Conservation (phyloP, 2,113 vertebrate species). For the Thinocorus orbignyianus region DNA sequence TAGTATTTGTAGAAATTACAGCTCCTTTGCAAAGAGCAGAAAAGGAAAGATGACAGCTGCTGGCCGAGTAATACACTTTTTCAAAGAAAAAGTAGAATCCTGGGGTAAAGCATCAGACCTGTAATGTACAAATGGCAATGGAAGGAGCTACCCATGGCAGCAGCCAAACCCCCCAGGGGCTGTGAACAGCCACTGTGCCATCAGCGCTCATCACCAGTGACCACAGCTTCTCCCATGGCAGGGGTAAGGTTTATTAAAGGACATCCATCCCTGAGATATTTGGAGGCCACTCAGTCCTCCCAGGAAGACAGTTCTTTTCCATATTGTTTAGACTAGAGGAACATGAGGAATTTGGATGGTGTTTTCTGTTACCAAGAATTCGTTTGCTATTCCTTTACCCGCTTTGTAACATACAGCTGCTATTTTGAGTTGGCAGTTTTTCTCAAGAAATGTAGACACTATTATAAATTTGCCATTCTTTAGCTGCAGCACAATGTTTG, state of each 20-base stretch:
- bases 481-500: not conserved
- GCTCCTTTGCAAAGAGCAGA: not conserved
- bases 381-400: fast-evolving
- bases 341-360: not conserved
- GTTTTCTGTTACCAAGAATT: not conserved
- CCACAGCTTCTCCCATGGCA: not conserved
- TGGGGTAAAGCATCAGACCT: not conserved
- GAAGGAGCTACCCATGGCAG: not conserved
- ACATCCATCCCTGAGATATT: not conserved
- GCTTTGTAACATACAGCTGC: not conserved
- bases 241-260: not conserved
- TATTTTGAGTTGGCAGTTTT: not conserved
- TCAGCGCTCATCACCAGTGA: fast-evolving
- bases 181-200: not conserved
- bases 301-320: not conserved
- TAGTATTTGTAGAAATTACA: not conserved
- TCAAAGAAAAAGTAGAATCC: not conserved
- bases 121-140: not conserved
- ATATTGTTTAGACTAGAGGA: not conserved
- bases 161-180: fast-evolving
- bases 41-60: not conserved
- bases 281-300: not conserved
- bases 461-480: not conserved
- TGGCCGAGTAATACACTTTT: not conserved
- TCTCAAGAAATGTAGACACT: not conserved